phyloP scores from a whole-genome alignment of 2,797 vertebrate genomes.

The Bradypodion ventrale region DNA sequence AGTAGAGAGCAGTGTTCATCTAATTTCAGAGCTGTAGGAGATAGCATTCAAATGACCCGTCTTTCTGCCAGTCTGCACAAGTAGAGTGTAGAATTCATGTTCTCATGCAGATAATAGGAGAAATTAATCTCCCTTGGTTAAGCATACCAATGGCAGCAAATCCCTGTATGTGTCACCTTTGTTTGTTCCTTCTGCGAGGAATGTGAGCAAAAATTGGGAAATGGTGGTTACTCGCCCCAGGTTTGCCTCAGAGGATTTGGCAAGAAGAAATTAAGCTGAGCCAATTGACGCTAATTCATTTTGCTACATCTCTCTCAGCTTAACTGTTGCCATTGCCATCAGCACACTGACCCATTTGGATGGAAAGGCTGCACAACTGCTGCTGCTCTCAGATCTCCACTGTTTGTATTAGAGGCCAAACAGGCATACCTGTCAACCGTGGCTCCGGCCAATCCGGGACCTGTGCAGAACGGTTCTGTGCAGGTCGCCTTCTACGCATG shows the following conservation, averaged over 20 bases:
- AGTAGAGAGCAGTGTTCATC: conserved; percentile 1
- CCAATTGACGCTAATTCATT: conserved; percentile 8
- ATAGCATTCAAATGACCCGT: not conserved
- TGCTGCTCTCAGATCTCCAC: not conserved
- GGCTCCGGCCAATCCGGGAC: no score
- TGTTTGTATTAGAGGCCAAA: conserved; percentile 9
- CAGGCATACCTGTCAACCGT: no score
- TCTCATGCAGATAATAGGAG: not conserved
- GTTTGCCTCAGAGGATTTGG: not conserved
- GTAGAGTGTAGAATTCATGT: not conserved
- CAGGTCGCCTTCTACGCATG: no score
- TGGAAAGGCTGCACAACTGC: not conserved
- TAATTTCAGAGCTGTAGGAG: not conserved
- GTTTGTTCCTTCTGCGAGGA: not conserved
- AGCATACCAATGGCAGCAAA: not conserved
- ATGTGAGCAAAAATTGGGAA: conserved; percentile 12
- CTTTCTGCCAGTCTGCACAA: not conserved
- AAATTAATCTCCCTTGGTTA: conserved; percentile 6
- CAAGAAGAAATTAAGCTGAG: not conserved
- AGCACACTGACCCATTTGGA: conserved; percentile 11
- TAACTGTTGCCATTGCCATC: conserved; percentile 22
- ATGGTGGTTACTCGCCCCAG: not conserved
- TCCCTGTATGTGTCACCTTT: not conserved
- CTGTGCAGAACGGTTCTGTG: no score
- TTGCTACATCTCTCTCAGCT: not conserved